These are phyloP conservation scores for Pimpla rufipes DNA, from an alignment of 2,888 invertebrate genomes.

Conservation along the genomic window DNA sequence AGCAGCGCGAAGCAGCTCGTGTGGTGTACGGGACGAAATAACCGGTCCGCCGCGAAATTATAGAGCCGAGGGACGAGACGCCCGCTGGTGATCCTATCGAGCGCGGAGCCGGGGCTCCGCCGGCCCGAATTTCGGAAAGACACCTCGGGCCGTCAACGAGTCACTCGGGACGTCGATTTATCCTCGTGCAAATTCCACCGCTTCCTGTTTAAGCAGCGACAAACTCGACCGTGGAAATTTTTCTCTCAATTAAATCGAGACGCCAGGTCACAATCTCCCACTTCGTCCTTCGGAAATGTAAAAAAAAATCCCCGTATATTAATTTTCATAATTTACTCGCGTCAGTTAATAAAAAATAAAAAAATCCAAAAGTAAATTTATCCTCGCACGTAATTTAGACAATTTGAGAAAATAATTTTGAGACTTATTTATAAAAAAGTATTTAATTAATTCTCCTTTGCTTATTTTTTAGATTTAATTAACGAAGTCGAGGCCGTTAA, in stretches of 20 bases:
- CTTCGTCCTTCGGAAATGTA: too few relatives aligned
- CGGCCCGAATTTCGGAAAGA: conserved; percentile 25
- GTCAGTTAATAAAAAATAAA: not conserved
- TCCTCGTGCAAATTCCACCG: conserved; percentile 15
- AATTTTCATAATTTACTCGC: not conserved
- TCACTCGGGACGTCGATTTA: not conserved
- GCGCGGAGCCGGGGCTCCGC: not conserved
- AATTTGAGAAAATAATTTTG: not conserved
- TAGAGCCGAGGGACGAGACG: conserved; percentile 34
- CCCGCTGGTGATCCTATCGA: conserved; percentile 11
- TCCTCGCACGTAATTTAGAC: not conserved
- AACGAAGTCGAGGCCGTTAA: too few relatives aligned
- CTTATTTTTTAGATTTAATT: too few relatives aligned
- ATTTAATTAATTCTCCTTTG: too few relatives aligned
- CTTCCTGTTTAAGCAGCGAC: not conserved
- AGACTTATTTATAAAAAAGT: too few relatives aligned
- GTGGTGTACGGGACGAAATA: conserved; percentile 25
- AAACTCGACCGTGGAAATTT: too few relatives aligned
- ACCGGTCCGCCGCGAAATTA: conserved; percentile 60
- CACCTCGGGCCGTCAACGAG: conserved; percentile 1
- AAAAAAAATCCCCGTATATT: not conserved
- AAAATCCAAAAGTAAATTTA: not conserved
- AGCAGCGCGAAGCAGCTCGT: conserved; percentile 9
- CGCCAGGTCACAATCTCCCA: too few relatives aligned
- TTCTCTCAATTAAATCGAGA: too few relatives aligned